Evolutionary conservation across 35 echinoderm and acorn worm genomes (phyloP), one percentile per base, ranked within the genome.

Genomic region (Eucidaris tribuloides): DNA sequence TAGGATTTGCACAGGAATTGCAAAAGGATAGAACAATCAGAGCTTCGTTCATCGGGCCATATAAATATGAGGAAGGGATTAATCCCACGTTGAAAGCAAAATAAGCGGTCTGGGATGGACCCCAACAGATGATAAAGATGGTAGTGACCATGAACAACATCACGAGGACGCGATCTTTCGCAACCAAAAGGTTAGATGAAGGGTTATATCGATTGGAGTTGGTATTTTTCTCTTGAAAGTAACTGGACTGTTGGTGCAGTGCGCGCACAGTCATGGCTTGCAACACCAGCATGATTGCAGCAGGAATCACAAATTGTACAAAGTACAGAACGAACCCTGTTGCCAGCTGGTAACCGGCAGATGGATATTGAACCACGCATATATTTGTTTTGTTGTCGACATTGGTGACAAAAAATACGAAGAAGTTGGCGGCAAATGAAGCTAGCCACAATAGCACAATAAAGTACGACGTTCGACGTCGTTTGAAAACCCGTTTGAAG

Each of bases 401-500:
- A 22, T 2, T 22, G 15, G 68, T 74, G 37, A 40, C 44, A 33
- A 33, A 33, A 19, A 74, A 74, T 0, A 40, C 44, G 68, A 33
- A 40, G 25, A 22, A 74, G 68, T 74, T 74, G 29, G 44, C 1
- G 7, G 68, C 68, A 20, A 74, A 41, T 17, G 68, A 38, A 33
- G 44, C 19, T 20, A 74, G 18, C 68, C 68, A 64, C 1, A 24
- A 74, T 18, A 74, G 38, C 11, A 36, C 41, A 5, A 42, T 35
- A 0, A 74, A 74, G 35, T 40, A 74, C 24, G 24, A 38, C 7
- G n/a, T 32, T 22, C 38, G 68, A 7, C 41, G 34, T 44, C 44
- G 38, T 9, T 22, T 22, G 11, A 40, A 35, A 1, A 74, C 68
- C 68, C 68, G 11, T 32, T 74, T 74, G 68, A 93, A 93, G 18